phyloP scores from a whole-genome alignment of 2,888 invertebrate species.

The Bellardia bayeri region DNA sequence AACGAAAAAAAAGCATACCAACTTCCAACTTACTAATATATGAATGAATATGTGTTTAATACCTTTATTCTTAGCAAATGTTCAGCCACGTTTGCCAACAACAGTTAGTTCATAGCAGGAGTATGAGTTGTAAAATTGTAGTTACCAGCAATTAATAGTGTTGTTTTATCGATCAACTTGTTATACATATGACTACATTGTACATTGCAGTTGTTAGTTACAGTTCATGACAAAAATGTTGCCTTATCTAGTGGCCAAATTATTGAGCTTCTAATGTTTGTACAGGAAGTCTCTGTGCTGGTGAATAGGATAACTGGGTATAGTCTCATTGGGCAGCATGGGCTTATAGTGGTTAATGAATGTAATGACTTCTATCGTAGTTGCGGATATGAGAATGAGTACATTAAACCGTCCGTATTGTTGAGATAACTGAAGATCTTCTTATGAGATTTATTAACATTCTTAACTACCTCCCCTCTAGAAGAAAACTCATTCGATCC shows the following conservation, averaged over 20 bases:
- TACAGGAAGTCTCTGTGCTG: too few relatives aligned
- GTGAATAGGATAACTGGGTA: too few relatives aligned
- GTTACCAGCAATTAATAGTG: conserved; percentile 14
- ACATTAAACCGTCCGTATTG: too few relatives aligned
- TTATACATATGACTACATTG: background rate
- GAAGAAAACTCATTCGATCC: too few relatives aligned
- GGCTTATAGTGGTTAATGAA: too few relatives aligned
- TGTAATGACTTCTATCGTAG: too few relatives aligned
- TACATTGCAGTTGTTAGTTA: background rate
- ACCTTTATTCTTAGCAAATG: background rate
- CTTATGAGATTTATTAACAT: too few relatives aligned
- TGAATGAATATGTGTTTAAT: background rate
- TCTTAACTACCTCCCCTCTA: too few relatives aligned
- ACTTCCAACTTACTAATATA: background rate
- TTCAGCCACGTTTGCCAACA: conserved; percentile 24
- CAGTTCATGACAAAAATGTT: background rate
- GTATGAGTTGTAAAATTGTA: conserved; percentile 2
- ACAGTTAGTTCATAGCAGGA: background rate
- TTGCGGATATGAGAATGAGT: too few relatives aligned
- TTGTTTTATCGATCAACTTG: conserved; percentile 5
- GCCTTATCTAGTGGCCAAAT: background rate
- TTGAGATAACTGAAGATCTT: too few relatives aligned
- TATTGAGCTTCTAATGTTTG: too few relatives aligned
- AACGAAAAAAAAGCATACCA: background rate
- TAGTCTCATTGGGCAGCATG: too few relatives aligned